Evolutionary conservation across 2,113 vertebrate genomes (phyloP), one percentile per base, ranked within the genome.

Genomic region (Sinocyclocheilus grahami): DNA sequence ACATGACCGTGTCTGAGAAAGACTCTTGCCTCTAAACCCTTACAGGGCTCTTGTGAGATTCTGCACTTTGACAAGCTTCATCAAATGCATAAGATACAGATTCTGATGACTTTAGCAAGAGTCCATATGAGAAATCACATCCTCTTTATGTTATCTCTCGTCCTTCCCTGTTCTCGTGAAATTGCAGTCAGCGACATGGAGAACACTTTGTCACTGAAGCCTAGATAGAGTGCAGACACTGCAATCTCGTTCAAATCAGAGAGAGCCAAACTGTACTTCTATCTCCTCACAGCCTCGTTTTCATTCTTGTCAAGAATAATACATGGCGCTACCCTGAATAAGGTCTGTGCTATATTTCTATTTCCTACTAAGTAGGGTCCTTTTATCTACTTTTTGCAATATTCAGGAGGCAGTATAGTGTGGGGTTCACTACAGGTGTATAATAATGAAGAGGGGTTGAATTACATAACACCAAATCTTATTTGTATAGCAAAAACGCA

Each of bases 111-210:
- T 51, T 76, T 51, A 18, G 3, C 78, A 62, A 42, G 18, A 79
- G 33, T n/a, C 14, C n/a, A 20, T 11, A 30, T 65, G 14, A 16
- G 37, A 82, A 42, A 65, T 67, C 33, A 69, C n/a, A 24, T 63
- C 55, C 37, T 81, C 58, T 51, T 82, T 30, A 82, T 53, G 77
- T 81, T 48, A 79, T 65, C 58, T 62, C 60, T 65, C 18, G 4
- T 79, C 46, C 18, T 53, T 46, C 55, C 51, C 65, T 22, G n/a
- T 77, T 27, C 55, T 37, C 39, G 27, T 62, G 81, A 69, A 69
- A 77, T 67, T 60, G 74, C 81, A 80, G 11, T 62, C n/a, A 27
- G 33, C 2, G n/a, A 77, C 55, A 86, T 46, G 58, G 37, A 85
- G 22, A 72, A 18, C 30, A 69, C 27, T 82, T 33, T 24, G 67